Base-by-base conservation (phyloP, 2,888 invertebrate genomes). In the Sialis lutaria region DNA sequence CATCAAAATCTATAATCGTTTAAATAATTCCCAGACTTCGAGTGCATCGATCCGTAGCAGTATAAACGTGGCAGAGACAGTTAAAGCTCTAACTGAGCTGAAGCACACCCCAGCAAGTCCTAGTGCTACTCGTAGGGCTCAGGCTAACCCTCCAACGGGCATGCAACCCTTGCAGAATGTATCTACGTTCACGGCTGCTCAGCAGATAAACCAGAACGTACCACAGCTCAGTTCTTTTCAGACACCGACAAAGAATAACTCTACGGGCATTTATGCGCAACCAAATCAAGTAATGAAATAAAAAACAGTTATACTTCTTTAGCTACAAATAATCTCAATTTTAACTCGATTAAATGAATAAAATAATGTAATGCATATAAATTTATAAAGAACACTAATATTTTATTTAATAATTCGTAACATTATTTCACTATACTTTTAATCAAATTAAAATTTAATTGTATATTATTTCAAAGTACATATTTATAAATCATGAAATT, bases 81-180 rank as follows among this genome's bases (percentile, higher is more conserved):
- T 89, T 6, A 84, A 87, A 60, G 87, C 85, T 40, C 65, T 90
- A 48, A 88, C 87, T 0, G 86, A 88, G 58, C 65, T 88, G 51
- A 81, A 85, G 56, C 89, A 89, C 65, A 87, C 83, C 56, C 88
- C 89, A 1, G 87, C 88, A 3, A 89, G 88, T 53, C 89, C 90
- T 5, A 79, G 80, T 52, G 72, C 83, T 5, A 66, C 82, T 31
- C 73, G 85, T 6, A 73, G 80, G 35, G 60, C 42, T 33, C 35
- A 47, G 22, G 35, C 40, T 33, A 44, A 48, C 40, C 51, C 52
- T 49, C 51, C 49, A 37, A 48, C 49, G 4, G 46, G 52, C 31
- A 46, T 49, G 44, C 44, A 49, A 41, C 42, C 52, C 33, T 46
- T 48, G 40, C 55, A 52, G 49, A 58, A 54, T 50, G 49, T 49